Percentiles rank a stretch among this genome's conserved stretches.
Conservation (phyloP, 23 tunicate genomes). For the Phallusia fumigata region DNA sequence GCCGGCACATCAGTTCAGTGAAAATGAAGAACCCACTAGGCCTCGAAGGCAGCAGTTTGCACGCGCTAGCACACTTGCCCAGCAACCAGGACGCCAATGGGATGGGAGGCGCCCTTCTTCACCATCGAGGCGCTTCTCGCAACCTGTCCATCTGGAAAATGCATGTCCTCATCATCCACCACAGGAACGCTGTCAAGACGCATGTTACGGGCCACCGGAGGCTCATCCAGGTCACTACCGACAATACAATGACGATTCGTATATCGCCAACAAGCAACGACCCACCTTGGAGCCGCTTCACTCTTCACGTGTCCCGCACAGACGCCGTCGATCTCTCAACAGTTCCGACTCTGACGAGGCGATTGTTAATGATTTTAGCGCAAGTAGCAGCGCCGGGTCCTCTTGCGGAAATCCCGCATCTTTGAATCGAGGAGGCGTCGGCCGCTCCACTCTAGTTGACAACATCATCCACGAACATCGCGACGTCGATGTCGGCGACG, state of each 20-base stretch:
- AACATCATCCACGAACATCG: slow-evolving; percentile 14
- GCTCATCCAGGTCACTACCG: slow-evolving; percentile 14
- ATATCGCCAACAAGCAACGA: background rate
- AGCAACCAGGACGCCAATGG: slow-evolving; percentile 21
- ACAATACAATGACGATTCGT: slow-evolving; percentile 16
- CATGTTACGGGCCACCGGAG: background rate
- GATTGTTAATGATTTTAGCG: slow-evolving; percentile 73
- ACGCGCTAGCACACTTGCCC: slow-evolving; percentile 40
- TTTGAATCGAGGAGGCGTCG: slow-evolving; percentile 19
- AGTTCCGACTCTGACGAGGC: slow-evolving; percentile 91
- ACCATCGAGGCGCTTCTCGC: slow-evolving; percentile 21
- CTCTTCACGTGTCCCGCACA: background rate
- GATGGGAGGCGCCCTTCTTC: slow-evolving; percentile 23
- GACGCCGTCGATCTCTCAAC: slow-evolving; percentile 37
- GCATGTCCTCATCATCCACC: slow-evolving; percentile 23
- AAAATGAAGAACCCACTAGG: slow-evolving; percentile 10
- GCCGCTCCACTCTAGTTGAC: background rate
- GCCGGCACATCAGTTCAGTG: slow-evolving; percentile 1
- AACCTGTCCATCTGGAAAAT: slow-evolving; percentile 16
- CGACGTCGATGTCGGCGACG: background rate
- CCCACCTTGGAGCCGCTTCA: slow-evolving; percentile 13
- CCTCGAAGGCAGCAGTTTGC: slow-evolving; percentile 19
- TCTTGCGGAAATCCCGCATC: slow-evolving; percentile 48
- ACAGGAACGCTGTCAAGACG: slow-evolving; percentile 12
- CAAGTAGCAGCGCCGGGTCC: slow-evolving; percentile 81